phyloP scores from a whole-genome alignment of 1,140 invertebrate genomes.

The Magallana angulata region DNA sequence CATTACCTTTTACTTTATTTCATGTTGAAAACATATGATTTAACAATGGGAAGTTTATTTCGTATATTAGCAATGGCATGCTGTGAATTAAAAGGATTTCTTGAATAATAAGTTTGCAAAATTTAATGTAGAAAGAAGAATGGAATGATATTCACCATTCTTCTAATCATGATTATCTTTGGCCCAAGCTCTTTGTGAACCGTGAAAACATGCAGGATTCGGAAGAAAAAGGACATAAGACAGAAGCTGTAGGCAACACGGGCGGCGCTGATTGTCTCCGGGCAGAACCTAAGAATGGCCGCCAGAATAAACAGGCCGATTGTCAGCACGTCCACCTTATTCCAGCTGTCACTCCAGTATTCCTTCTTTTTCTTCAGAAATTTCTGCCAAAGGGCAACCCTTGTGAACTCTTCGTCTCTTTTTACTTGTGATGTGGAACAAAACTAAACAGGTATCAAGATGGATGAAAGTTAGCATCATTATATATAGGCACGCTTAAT shows the following conservation, averaged over 20 bases:
- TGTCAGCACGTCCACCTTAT: slow-evolving; percentile 71
- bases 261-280: slow-evolving; percentile 60
- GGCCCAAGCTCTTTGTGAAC: slow-evolving; percentile 77
- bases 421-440: neutral
- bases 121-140: neutral
- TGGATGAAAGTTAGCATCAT: too few species aligned
- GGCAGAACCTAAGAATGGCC: slow-evolving; percentile 62
- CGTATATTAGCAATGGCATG: too few species aligned
- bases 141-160: slow-evolving; percentile 76
- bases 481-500: too few species aligned
- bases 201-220: slow-evolving; percentile 76
- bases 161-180: slow-evolving; percentile 80
- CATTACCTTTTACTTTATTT: too few species aligned
- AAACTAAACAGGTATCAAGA: neutral
- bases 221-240: slow-evolving; percentile 74
- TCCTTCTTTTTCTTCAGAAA: slow-evolving; percentile 60
- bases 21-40: too few species aligned
- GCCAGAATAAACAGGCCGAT: slow-evolving; percentile 2
- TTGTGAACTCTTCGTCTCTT: neutral
- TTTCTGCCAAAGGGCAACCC: slow-evolving; percentile 7
- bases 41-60: too few species aligned
- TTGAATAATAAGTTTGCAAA: too few species aligned
- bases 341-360: slow-evolving; percentile 75
- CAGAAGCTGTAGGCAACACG: slow-evolving; percentile 69
- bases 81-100: too few species aligned